Percentiles rank a stretch among this genome's conserved stretches.
These are phyloP conservation scores for Cacatua alba DNA, from an alignment of 2,113 vertebrate species.

Conservation along the genomic window DNA sequence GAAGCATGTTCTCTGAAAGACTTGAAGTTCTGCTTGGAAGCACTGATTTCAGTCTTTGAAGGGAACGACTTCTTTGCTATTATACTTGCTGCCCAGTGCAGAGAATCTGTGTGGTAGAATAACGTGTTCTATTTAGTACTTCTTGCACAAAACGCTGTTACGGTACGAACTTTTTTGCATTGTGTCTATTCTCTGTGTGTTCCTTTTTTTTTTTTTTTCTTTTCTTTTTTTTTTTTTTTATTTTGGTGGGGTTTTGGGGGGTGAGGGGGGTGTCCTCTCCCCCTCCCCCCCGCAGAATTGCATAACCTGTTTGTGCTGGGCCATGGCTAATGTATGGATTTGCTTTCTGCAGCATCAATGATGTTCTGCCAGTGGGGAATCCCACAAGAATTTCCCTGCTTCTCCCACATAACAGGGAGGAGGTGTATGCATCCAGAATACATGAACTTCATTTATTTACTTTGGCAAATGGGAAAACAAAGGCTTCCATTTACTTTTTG, in stretches of 20 bases:
- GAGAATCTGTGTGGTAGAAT: neutral
- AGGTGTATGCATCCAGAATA: neutral
- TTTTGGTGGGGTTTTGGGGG: neutral
- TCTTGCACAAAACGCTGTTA: neutral
- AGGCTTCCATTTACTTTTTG: neutral
- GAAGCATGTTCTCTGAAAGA: neutral
- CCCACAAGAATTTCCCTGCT: neutral
- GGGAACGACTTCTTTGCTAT: neutral
- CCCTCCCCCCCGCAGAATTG: neutral
- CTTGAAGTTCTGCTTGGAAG: neutral
- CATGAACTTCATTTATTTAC: neutral
- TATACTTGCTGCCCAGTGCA: neutral
- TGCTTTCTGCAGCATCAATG: neutral
- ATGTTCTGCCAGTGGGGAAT: slow-evolving; percentile 12
- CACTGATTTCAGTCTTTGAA: neutral
- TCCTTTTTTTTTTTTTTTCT: no score
- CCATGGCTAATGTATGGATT: neutral
- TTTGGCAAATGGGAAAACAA: neutral
- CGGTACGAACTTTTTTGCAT: no score
- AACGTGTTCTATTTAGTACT: neutral
- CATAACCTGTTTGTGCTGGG: neutral
- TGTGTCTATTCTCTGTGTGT: no score
- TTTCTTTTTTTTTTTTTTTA: neutral
- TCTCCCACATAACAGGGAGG: neutral
- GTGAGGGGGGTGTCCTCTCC: neutral